Base-by-base conservation (phyloP, 2,888 invertebrate species). In the Hedychridium roseum region DNA sequence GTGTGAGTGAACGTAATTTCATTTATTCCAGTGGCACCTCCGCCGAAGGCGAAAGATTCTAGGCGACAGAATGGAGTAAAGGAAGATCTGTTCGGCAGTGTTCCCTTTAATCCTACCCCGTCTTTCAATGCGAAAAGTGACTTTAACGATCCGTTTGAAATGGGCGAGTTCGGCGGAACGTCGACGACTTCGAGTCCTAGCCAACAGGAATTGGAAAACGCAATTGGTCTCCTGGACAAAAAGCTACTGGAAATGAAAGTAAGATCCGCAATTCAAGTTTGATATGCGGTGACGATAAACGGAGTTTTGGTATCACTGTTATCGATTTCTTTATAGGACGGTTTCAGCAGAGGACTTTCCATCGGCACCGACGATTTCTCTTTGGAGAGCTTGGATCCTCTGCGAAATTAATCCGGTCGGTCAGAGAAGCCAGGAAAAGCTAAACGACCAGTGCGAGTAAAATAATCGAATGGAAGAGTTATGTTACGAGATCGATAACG, bases 281-380 rank as follows among this genome's bases (percentile, higher is more conserved):
- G 15, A 3, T 31, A 26, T 32, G 14, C 12, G 28, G 28, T 30
- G 14, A 41, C 28, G 15, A 15, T 36, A 27, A 34, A 32, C 9
- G 32, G 17, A 36, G 28, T 16, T 14, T 5, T 15, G 17, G 34
- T 26, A 49, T 28, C 4, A 23, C 14, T 2, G 5, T 30, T 18
- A 39, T 21, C 18, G 16, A 21, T 48, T 50, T 55, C 75, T 12
- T 36, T 4, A 81, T 38, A 95, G 94, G 93, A 90, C 82, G 93
- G 93, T 63, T 93, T 94, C 81, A 92, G 90, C 80, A 85, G 91
- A 80, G 93, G 93, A 63, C 84, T 93, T 72, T 86, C 90, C 57
- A 91, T 94, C 81, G 92, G 92, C 70, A 91, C 92, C 76, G 95
- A 95, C 79, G 95, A 96, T 82, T 97, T 97, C 82, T 92, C 92